Base-by-base conservation (phyloP, 2,113 vertebrate genomes). In the Geococcyx californianus region DNA sequence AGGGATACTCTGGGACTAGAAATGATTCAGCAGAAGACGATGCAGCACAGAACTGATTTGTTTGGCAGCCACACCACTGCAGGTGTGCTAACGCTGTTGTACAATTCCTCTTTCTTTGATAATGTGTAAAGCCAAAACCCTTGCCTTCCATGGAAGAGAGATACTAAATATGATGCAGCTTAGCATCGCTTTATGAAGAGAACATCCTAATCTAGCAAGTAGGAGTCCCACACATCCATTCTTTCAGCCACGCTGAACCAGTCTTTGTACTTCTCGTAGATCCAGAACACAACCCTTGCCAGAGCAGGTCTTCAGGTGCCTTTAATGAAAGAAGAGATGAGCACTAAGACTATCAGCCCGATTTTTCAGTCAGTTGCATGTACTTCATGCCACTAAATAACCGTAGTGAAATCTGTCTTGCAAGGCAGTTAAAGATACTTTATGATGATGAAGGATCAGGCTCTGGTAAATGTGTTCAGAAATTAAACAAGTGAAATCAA, bases 401-500 rank as follows among this genome's bases (percentile, higher is more conserved):
- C 34, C 16, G 25, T 3, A 56, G 56, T 20, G 60, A 92, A 88
- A 86, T 52, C 47, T 70, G 8, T 45, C 26, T 20, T 49, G 21
- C 38, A 88, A 80, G 51, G 34, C 63, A 83, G 59, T 49, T 54
- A 95, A 92, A 90, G 33, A 31, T 90, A 34, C 62, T 91, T 88
- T 34, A 56, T 75, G 62, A 52, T 45, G 49, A 63, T 75, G 84
- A 85, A 24, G 36, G 67, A 87, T 79, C 49, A 34, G 54, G 68
- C 59, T 89, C 31, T 17, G n/a, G 42, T 85, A 90, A 95, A 81
- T 0, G 0, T 33, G 91, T 12, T 69, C 73, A 75, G 76, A 90
- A 90, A 95, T 75, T 40, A 92, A 95, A 81, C 44, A 88, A 86
- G 47, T 58, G 52, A 93, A 90, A 77, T 51, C 63, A 67, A 95